Conservation (phyloP, 2,888 invertebrate species). For the Lasius platythorax region DNA sequence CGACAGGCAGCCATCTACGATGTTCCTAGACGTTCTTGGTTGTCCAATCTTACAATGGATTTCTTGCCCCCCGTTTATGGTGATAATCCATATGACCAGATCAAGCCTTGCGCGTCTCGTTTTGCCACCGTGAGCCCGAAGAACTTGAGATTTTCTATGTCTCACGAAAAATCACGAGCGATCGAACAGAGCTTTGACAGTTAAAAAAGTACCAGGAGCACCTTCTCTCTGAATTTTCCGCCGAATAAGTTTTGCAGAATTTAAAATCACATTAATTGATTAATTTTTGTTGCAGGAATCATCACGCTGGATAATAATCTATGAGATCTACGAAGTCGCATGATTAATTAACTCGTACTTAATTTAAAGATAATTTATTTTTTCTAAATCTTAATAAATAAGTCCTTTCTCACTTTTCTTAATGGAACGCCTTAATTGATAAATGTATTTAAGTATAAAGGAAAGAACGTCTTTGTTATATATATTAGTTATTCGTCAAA, state of each 20-base stretch:
- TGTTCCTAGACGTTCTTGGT: slow-evolving; percentile 60
- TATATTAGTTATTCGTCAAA: neutral
- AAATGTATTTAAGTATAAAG: neutral
- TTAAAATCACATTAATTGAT: neutral
- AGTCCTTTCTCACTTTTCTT: neutral
- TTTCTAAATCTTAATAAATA: neutral
- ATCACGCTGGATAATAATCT: neutral
- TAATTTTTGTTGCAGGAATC: neutral
- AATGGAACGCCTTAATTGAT: neutral
- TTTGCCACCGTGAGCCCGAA: slow-evolving; percentile 74
- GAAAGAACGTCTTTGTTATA: neutral
- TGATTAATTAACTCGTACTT: neutral
- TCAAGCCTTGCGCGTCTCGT: slow-evolving; percentile 30
- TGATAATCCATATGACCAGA: slow-evolving; percentile 27
- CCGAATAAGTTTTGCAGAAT: neutral
- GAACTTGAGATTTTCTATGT: slow-evolving; percentile 53
- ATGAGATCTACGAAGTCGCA: neutral
- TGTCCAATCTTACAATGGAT: slow-evolving; percentile 40
- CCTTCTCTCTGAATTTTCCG: neutral
- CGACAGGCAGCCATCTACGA: slow-evolving; percentile 67
- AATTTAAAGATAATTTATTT: neutral
- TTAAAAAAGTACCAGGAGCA: neutral
- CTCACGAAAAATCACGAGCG: slow-evolving; percentile 9
- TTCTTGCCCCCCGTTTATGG: slow-evolving; percentile 70
- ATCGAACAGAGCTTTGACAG: neutral